Base-by-base conservation (phyloP, 2,888 invertebrate species). In the Doris montereyensis region DNA sequence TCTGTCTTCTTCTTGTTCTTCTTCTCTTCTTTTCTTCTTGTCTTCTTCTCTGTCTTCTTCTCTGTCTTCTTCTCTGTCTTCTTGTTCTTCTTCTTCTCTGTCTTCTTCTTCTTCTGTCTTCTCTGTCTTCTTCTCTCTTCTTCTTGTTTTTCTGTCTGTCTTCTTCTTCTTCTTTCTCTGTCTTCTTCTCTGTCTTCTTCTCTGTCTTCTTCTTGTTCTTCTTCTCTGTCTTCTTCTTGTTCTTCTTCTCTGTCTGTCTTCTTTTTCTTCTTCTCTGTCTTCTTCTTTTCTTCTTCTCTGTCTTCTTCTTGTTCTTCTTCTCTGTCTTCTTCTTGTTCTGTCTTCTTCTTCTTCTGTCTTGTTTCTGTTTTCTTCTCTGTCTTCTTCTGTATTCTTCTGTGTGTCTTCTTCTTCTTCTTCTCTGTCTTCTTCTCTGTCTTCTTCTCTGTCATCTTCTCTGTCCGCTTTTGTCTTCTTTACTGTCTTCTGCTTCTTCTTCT, bases 131-230 rank as follows among this genome's bases (percentile, higher is more conserved):
- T 71, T 17, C 21, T 24, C 26, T 41, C 26, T 34, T 71, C 71
- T 71, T 71, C 57, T 71, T 41, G 71, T 41, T 72, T 72, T 28
- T 34, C 62, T 26, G 62, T 77, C 28, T 26, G 58, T 21, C 62
- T 71, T 30, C 77, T 71, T 60, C 77, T 71, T 62, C 71, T 71
- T 28, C 71, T 71, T 72, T 62, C 65, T 32, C 72, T 77, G 35
- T 62, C 62, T 72, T 60, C 62, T 32, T 62, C 72, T 52, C 72
- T 77, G 26, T 58, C 34, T 58, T 62, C 72, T 35, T 62, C 72
- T 57, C 30, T 77, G 24, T 34, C 71, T 58, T 65, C 32, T 35
- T 41, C 32, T 57, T 65, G 57, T 58, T 65, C 58, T 58, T 32
- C 58, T 32, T 26, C 32, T 17, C 60, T 52, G 34, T 52, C 32